Percentiles rank a stretch among this genome's conserved stretches.
These are phyloP conservation scores for Archips crataeganus DNA, from an alignment of 2,888 invertebrate genomes.

Conservation along the genomic window DNA sequence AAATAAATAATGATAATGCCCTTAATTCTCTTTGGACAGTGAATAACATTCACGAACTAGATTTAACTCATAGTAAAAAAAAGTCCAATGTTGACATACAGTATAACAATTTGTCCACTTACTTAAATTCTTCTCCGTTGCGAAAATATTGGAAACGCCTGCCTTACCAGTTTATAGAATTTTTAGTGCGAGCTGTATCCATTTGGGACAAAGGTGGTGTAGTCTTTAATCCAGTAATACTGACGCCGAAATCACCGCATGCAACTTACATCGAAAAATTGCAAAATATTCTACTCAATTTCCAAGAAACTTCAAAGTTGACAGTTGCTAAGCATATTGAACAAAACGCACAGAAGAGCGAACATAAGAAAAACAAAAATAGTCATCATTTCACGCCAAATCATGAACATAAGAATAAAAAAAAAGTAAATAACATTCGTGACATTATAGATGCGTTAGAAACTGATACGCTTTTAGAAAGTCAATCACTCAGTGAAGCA, in stretches of 20 bases:
- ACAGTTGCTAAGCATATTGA: conserved; percentile 19
- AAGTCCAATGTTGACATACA: conserved; percentile 58
- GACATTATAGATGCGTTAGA: conserved; percentile 75
- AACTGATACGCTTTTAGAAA: conserved; percentile 51
- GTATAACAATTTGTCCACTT: conserved; percentile 60
- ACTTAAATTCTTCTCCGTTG: conserved; percentile 69
- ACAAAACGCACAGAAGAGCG: conserved; percentile 42
- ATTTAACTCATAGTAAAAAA: conserved; percentile 38
- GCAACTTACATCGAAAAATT: conserved; percentile 65
- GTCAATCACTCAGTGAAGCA: conserved; percentile 57
- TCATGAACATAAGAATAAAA: conserved; percentile 46
- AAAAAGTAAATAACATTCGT: conserved; percentile 71
- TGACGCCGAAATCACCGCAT: conserved; percentile 63
- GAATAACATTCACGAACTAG: conserved; percentile 47
- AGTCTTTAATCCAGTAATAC: conserved; percentile 68
- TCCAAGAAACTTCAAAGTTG: conserved; percentile 45
- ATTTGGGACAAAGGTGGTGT: conserved; percentile 80
- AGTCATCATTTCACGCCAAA: background rate
- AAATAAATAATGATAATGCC: conserved; percentile 69
- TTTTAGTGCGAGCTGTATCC: conserved; percentile 68
- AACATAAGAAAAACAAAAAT: conserved; percentile 32
- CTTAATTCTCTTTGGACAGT: conserved; percentile 64
- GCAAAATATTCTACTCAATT: conserved; percentile 58
- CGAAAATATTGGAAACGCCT: conserved; percentile 65
- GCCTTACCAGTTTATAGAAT: conserved; percentile 64